Conservation (phyloP, 2,888 invertebrate species). For the Ophioninae sp. region DNA sequence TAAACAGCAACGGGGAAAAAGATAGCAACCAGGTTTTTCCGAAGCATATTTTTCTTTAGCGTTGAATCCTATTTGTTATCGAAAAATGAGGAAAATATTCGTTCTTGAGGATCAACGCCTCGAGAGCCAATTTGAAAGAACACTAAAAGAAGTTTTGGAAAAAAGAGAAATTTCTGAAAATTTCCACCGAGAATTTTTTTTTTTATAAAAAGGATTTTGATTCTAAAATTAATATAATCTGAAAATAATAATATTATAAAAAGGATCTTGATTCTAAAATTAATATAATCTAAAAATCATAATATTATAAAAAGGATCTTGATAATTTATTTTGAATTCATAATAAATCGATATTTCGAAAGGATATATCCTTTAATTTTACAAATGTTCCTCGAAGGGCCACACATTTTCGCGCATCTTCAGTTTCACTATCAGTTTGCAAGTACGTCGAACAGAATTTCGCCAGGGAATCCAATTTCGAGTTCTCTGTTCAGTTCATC, state of each 20-base stretch:
- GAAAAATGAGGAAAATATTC: neutral
- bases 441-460: neutral
- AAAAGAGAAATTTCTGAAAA: too few relatives aligned
- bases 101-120: neutral
- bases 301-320: neutral
- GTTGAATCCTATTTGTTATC: neutral
- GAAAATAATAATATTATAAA: too few relatives aligned
- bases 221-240: neutral
- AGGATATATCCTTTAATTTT: neutral
- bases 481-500: neutral
- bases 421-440: neutral
- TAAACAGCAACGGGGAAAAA: neutral
- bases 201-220: neutral
- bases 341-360: neutral
- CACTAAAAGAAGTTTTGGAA: too few relatives aligned
- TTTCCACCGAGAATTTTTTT: too few relatives aligned
- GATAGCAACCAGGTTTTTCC: constrained; percentile 13
- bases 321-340: neutral
- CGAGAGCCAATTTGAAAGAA: too few relatives aligned
- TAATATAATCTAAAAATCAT: too few relatives aligned
- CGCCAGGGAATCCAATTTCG: constrained; percentile 8
- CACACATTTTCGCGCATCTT: too few relatives aligned
- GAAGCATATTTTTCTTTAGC: neutral
- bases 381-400: neutral
- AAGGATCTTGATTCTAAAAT: too few relatives aligned